A percentile compares a stretch with the other conserved stretches of the same genome.
phyloP scores from a whole-genome alignment of 2,113 vertebrate genomes.

The Gobius niger region DNA sequence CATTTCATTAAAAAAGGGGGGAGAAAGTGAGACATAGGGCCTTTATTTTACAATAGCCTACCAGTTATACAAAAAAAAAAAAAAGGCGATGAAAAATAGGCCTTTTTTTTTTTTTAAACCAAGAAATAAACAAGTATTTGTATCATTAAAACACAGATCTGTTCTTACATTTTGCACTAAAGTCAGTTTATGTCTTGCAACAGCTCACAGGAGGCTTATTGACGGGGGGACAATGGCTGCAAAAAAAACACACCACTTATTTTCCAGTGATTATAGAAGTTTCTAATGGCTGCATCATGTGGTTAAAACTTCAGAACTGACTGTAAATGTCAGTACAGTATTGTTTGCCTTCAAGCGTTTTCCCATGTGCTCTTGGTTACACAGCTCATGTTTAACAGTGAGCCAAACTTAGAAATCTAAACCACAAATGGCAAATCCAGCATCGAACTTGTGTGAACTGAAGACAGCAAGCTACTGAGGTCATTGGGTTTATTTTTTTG shows the following conservation, averaged over 20 bases:
- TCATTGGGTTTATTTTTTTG: conserved; percentile 28
- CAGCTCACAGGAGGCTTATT: neutral
- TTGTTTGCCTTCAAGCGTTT: conserved; percentile 19
- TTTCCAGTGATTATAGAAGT: conserved; percentile 3
- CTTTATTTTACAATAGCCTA: no score
- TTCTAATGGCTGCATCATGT: conserved; percentile 6
- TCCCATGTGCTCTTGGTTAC: conserved; percentile 50
- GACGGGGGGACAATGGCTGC: neutral
- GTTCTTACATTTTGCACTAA: neutral
- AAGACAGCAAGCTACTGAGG: conserved; percentile 16
- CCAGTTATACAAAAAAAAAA: no score
- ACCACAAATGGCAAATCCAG: conserved; percentile 54
- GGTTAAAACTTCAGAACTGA: conserved; percentile 8
- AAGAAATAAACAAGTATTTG: no score
- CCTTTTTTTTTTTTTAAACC: no score
- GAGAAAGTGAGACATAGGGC: no score
- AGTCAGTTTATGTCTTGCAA: neutral
- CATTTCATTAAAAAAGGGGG: no score
- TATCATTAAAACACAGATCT: no score
- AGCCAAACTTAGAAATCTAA: conserved; percentile 52
- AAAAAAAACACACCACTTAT: neutral
- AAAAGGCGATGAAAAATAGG: no score
- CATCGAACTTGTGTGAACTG: neutral
- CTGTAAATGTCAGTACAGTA: conserved; percentile 22
- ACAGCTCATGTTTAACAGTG: conserved; percentile 49